Conservation (phyloP, 2,797 vertebrate genomes). For the Pseudochirops cupreus region DNA sequence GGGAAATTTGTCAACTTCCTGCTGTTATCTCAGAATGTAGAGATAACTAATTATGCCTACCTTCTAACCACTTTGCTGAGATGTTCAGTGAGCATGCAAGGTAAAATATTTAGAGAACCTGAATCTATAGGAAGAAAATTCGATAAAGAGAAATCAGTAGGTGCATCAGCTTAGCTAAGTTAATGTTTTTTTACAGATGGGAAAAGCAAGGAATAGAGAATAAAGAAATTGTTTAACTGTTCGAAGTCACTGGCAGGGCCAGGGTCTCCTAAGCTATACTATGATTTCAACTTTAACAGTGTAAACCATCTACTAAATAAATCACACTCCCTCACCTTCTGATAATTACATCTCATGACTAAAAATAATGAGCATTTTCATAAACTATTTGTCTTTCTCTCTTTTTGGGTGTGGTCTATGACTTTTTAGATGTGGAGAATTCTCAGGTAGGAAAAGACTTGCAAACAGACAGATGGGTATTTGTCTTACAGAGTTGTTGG, state of each 20-base stretch:
- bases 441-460: neutral
- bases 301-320: conserved; percentile 37
- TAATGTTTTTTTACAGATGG: neutral
- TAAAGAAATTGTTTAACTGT: neutral
- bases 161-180: neutral
- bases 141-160: neutral
- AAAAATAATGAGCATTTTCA: neutral
- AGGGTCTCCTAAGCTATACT: conserved; percentile 36
- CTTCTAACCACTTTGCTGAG: neutral
- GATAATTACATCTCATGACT: conserved; percentile 29
- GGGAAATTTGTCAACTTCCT: neutral
- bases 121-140: neutral
- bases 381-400: neutral
- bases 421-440: neutral
- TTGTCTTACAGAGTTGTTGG: neutral
- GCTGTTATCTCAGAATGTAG: neutral
- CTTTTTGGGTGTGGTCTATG: neutral
- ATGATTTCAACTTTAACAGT: conserved; percentile 43
- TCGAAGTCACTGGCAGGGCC: neutral
- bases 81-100: neutral
- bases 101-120: neutral
- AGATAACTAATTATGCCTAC: neutral
- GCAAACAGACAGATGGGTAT: neutral
- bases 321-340: conserved; percentile 40
- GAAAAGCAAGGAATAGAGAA: neutral